These are phyloP conservation scores for Paraescarpia echinospica DNA, from an alignment of 1,140 invertebrate species.

Conservation along the genomic window DNA sequence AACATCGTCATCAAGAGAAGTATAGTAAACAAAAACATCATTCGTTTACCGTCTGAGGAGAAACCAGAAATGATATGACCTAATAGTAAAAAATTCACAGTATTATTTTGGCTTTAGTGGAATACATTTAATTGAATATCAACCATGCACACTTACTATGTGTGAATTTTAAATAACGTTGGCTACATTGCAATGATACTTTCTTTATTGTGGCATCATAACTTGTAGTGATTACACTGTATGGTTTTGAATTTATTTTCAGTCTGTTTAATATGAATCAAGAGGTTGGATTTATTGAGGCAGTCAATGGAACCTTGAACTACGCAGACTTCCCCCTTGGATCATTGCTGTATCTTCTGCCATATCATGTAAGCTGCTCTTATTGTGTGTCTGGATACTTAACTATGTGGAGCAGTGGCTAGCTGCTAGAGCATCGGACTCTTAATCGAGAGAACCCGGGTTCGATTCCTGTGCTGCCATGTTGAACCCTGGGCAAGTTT, in stretches of 20 bases:
- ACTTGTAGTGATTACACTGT: not conserved
- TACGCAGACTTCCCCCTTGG: slow-evolving; percentile 43
- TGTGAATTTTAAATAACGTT: not conserved
- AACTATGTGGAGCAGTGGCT: too few species aligned
- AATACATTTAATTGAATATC: not conserved
- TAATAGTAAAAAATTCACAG: not conserved
- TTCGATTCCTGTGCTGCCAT: too few species aligned
- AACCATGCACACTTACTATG: not conserved
- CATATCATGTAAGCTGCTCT: slow-evolving; percentile 47
- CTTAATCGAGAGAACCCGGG: too few species aligned
- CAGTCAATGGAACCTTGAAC: slow-evolving; percentile 40
- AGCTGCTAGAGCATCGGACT: too few species aligned
- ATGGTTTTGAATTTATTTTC: slow-evolving; percentile 17
- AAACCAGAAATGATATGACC: not conserved
- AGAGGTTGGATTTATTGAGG: slow-evolving; percentile 48
- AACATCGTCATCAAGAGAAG: too few species aligned
- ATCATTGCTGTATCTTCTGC: slow-evolving; percentile 49
- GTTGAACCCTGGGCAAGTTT: too few species aligned
- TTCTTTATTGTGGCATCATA: not conserved
- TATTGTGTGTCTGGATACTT: not conserved
- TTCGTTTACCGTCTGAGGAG: slow-evolving; percentile 26
- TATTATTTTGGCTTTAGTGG: not conserved
- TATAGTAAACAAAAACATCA: not conserved
- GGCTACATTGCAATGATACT: not conserved
- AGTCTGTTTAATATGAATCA: slow-evolving; percentile 47